Conservation (phyloP, 2,888 invertebrate species). For the Drosophila tanythrix region DNA sequence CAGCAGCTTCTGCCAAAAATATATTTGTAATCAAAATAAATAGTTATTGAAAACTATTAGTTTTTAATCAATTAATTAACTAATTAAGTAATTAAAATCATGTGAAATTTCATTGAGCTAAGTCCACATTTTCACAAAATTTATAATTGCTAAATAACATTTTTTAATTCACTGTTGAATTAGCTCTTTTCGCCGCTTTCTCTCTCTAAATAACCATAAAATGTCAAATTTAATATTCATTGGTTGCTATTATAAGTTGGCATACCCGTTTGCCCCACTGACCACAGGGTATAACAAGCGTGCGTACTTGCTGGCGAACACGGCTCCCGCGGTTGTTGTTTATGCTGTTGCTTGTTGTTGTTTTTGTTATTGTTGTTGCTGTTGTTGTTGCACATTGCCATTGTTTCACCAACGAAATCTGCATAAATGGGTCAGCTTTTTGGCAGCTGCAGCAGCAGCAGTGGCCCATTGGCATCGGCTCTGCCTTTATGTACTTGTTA, state of each 20-base stretch:
- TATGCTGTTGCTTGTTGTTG: slow-evolving; percentile 30
- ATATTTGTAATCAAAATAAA: no score
- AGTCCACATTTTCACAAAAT: background rate
- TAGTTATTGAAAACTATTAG: background rate
- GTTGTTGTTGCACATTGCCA: slow-evolving; percentile 54
- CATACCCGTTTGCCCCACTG: background rate
- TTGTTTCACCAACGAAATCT: slow-evolving; percentile 73
- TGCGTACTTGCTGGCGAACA: slow-evolving; percentile 62
- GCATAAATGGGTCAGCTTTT: slow-evolving; percentile 76
- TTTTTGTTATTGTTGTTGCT: slow-evolving; percentile 24
- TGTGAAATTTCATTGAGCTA: background rate
- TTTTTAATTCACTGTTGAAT: background rate
- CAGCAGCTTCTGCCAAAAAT: no score
- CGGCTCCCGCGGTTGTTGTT: slow-evolving; percentile 52
- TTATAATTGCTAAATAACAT: background rate
- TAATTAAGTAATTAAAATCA: no score
- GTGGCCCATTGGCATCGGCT: slow-evolving; percentile 47
- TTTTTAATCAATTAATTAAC: no score
- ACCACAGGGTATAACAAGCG: slow-evolving; percentile 33
- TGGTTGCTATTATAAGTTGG: background rate
- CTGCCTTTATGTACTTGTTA: slow-evolving; percentile 72
- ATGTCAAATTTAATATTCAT: background rate
- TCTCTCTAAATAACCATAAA: background rate
- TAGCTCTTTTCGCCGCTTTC: background rate
- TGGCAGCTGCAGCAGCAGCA: slow-evolving; percentile 28